Evolutionary conservation across 2,888 invertebrate species (phyloP).

Genomic region (Dolichomitus sp.): DNA sequence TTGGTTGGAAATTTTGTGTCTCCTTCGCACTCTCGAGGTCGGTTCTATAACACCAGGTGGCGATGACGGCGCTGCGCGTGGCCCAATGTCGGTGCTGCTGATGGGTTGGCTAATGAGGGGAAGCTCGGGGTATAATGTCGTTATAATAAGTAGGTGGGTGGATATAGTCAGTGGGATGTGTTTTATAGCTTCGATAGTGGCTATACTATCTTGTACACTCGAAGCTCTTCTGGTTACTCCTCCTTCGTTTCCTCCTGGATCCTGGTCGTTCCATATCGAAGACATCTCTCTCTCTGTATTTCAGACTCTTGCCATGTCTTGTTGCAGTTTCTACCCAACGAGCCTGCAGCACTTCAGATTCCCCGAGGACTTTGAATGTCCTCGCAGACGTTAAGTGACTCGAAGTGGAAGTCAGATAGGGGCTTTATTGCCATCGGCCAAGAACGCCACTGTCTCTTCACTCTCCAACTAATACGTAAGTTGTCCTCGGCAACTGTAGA

Average conservation of each 20-base stretch:
- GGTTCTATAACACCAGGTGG: slow-evolving; percentile 45
- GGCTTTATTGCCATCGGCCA: slow-evolving; percentile 76
- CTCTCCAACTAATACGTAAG: slow-evolving; percentile 46
- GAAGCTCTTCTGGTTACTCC: background rate
- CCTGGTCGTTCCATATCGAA: slow-evolving; percentile 23
- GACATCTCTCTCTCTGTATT: background rate
- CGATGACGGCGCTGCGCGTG: slow-evolving; percentile 37
- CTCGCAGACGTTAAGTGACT: slow-evolving; percentile 82
- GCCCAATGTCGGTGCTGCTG: slow-evolving; percentile 67
- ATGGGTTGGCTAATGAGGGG: slow-evolving; percentile 76
- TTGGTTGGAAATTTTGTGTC: background rate
- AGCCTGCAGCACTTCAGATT: slow-evolving; percentile 44
- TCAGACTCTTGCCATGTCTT: slow-evolving; percentile 11
- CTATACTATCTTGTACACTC: slow-evolving; percentile 17
- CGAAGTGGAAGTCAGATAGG: slow-evolving; percentile 84
- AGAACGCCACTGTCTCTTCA: slow-evolving; percentile 47
- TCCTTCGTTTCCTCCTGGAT: slow-evolving; percentile 8
- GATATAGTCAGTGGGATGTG: slow-evolving; percentile 71
- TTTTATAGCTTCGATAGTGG: slow-evolving; percentile 75
- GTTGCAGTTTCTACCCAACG: slow-evolving; percentile 18
- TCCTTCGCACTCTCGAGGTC: slow-evolving; percentile 13
- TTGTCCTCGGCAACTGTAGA: slow-evolving; percentile 20
- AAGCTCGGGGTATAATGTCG: slow-evolving; percentile 73
- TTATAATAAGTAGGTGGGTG: slow-evolving; percentile 80
- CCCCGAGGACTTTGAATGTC: slow-evolving; percentile 77